Base-by-base conservation (phyloP, 2,888 invertebrate genomes). In the Ceriagrion tenellum region DNA sequence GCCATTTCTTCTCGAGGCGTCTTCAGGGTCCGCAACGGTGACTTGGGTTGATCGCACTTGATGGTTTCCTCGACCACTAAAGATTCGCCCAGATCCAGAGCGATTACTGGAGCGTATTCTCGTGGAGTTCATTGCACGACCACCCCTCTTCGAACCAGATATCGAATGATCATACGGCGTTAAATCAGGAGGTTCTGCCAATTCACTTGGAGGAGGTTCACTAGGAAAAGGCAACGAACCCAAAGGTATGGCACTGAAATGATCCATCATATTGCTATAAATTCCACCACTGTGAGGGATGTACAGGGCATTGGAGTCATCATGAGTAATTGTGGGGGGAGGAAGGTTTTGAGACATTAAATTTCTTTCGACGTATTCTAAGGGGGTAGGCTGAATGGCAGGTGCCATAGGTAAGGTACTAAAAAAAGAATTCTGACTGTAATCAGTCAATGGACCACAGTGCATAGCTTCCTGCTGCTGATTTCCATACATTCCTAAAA, bases 401-500 rank as follows among this genome's bases (percentile, higher is more conserved):
- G 90, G 35, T n/a, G 90, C 35, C 30, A 91, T 18, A n/a, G 93
- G n/a, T n/a, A 63, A 4, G 6, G 93, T 6, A 63, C 69, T 47
- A 35, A 93, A 1, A 18, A 63, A 0, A 55, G 93, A 69, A 40
- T 74, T 8, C 26, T 69, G 93, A 69, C 55, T 93, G 26, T 69
- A 93, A 26, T 47, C 93, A 63, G 69, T 40, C 47, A 47, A 26
- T n/a, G 93, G 74, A 13, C n/a, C 69, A 47, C 93, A 93, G n/a
- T 69, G 93, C 56, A 93, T 13, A 12, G 35, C 55, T 69, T 63
- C 93, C 26, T 59, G 90, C 47, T 93, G 93, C 47, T 93, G 93
- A 91, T 59, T 59, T 13, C 56, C 93, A 69, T 93, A 93, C 93
- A 93, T 93, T 35, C 74, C 69, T 74, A 93, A 93, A n/a, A 93